phyloP scores from a whole-genome alignment of 2,797 vertebrate genomes.

The Poeciliopsis infans region DNA sequence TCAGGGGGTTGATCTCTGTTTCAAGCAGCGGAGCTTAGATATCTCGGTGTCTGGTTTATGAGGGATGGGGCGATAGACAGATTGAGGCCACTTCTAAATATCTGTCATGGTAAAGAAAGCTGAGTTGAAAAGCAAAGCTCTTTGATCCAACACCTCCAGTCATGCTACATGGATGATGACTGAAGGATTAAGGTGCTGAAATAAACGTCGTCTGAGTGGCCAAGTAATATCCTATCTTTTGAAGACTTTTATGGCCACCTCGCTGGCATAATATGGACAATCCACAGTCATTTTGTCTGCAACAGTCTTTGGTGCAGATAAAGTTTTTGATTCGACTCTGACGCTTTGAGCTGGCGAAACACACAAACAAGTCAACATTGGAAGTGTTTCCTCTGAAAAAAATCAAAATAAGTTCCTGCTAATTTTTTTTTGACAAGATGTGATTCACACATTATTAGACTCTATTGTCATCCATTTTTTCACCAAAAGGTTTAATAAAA shows the following conservation, averaged over 20 bases:
- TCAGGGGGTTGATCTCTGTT: neutral
- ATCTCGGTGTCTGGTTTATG: neutral
- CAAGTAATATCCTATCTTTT: neutral
- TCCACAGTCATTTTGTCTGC: neutral
- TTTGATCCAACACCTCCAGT: neutral
- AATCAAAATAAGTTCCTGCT: neutral
- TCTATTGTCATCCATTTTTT: neutral
- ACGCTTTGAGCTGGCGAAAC: neutral
- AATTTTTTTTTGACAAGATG: neutral
- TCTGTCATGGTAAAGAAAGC: neutral
- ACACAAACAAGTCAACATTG: neutral
- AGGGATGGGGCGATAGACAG: neutral
- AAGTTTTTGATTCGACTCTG: neutral
- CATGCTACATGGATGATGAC: neutral
- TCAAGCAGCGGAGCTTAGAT: neutral
- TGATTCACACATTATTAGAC: neutral
- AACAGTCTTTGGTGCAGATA: neutral
- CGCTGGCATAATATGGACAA: neutral
- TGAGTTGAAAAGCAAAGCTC: neutral
- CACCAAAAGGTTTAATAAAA: neutral
- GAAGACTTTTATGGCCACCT: neutral
- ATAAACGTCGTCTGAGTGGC: neutral
- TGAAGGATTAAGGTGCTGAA: neutral
- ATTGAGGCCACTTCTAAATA: neutral
- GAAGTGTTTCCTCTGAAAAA: neutral